phyloP scores from a whole-genome alignment of 2,888 invertebrate genomes.

The Frankliniella intonsa region DNA sequence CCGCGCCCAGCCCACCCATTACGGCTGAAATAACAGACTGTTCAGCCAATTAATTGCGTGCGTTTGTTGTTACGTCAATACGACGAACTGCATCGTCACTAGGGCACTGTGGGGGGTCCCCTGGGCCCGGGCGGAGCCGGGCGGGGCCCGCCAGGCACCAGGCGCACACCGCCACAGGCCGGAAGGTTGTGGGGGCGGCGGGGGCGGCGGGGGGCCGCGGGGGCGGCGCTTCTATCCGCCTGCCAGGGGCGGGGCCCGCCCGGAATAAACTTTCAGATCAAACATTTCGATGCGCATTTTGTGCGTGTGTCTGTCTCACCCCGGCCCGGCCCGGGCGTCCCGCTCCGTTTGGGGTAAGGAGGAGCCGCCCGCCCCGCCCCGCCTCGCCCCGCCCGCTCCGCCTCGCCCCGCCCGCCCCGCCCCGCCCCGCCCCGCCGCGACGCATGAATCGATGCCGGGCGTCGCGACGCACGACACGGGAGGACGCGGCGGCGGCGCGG shows the following conservation, averaged over 20 bases:
- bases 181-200: background rate
- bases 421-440: background rate
- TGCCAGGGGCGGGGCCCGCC: background rate
- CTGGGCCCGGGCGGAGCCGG: too few relatives aligned
- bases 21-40: too few relatives aligned
- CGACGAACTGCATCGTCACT: too few relatives aligned
- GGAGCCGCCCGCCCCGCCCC: too few relatives aligned
- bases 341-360: too few relatives aligned
- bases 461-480: background rate
- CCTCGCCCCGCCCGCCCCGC: too few relatives aligned
- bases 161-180: background rate
- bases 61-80: too few relatives aligned
- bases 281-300: constrained; percentile 21
- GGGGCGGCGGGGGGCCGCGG: background rate
- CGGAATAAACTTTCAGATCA: constrained; percentile 23
- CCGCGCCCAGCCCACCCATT: too few relatives aligned
- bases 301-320: background rate
- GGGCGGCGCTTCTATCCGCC: background rate
- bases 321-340: too few relatives aligned
- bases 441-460: background rate
- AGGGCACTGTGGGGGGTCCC: too few relatives aligned
- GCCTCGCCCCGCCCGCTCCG: too few relatives aligned
- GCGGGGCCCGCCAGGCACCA: background rate
- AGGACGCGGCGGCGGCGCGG: background rate
- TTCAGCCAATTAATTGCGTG: too few relatives aligned